Base-by-base conservation (phyloP, 2,888 invertebrate species). In the Campaea margaritaria region DNA sequence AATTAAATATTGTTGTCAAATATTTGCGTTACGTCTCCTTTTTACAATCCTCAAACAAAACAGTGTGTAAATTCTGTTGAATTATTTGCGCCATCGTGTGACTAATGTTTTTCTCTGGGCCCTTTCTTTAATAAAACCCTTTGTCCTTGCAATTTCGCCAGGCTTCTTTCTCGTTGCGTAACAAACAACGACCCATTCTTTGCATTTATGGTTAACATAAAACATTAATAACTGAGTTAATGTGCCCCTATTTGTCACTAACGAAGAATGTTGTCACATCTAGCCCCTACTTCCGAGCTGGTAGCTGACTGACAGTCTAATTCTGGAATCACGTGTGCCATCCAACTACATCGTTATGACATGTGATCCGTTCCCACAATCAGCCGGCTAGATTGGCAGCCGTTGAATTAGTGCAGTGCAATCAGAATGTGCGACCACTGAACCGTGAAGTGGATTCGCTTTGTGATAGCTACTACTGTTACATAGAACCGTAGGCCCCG, bases 371-470 rank as follows among this genome's bases (percentile, higher is more conserved):
- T 44, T 60, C 52, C 59, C 54, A 62, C 58, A 65, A 38, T 44
- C 38, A 44, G 31, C 41, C 46, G 15, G 39, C 15, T 50, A 56
- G 59, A 61, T 67, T 54, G 54, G 56, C 64, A 65, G 51, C 7
- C 27, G 68, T 70, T 69, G 72, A 72, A 73, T 74, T 70, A 72
- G 73, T 73, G 73, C 75, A 76, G 67, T 64, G 31, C 31, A 70
- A 73, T 80, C 60, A 51, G 43, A 47, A 73, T 76, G 69, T 62
- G 65, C 54, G 75, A 56, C 65, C 81, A 74, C 69, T 81, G 83
- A 76, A 65, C 79, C 78, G 79, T 79, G 74, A 79, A 78, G 59
- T 78, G 81, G 78, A 79, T 67, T 72, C 70, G 72, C 64, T 64
- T 64, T 64, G 62, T 64, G 45, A 48, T 79, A n/a, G n/a, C n/a